Base-by-base conservation (phyloP, 2,888 invertebrate genomes). In the Deilephila elpenor region DNA sequence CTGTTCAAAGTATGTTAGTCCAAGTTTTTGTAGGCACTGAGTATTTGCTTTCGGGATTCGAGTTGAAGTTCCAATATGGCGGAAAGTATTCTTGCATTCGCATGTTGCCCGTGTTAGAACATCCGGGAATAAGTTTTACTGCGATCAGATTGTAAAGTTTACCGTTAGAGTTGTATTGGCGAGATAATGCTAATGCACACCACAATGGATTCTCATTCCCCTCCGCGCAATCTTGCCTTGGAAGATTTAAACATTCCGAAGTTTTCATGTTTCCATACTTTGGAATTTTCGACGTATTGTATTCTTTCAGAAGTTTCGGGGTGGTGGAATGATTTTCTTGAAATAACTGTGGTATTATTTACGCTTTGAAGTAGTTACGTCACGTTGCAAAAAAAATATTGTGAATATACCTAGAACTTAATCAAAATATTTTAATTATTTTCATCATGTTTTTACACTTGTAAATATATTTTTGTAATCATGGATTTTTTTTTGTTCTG, bases 41-140 rank as follows among this genome's bases (percentile, higher is more conserved):
- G 90, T 93, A 91, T 93, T 93, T 93, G 91, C 93, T 91, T 92
- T 92, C 86, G 90, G 89, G 88, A 89, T 88, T 89, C 88, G 83
- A 88, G 89, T 88, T 84, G 83, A 88, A 92, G 89, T 93, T 92
- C 89, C 91, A 90, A 92, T 92, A 91, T 89, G 90, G 91, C 84
- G 87, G 88, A 89, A 90, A 91, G 89, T 91, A 92, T 91, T 91
- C 88, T 86, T 91, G 90, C 89, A 91, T 90, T 89, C 90, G 88
- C 88, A 89, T 89, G 88, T 89, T 88, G 81, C 80, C 78, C 82
- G 80, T 85, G 86, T 84, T 86, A 84, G 87, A 88, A 88, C 89
- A 89, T 85, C 85, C 84, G 82, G 85, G 84, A 84, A 86, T 86
- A 90, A 90, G 89, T 92, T 91, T 86, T 80, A 83, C 86, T 85